These are phyloP conservation scores for Salpingus planirostris DNA, from an alignment of 2,888 invertebrate genomes.

Conservation along the genomic window DNA sequence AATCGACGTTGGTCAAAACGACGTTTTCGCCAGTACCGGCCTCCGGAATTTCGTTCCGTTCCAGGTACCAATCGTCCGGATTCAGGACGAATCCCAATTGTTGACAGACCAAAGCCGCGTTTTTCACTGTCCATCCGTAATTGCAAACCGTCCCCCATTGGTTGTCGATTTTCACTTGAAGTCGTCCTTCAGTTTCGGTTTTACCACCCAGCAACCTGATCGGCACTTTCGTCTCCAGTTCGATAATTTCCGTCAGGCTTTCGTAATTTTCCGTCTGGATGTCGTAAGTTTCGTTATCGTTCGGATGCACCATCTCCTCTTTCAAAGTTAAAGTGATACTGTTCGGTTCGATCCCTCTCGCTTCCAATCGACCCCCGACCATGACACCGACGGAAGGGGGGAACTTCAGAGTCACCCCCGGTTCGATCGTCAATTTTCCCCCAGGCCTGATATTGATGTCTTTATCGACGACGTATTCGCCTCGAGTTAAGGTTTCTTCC, in stretches of 20 bases:
- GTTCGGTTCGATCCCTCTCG: slow-evolving; percentile 68
- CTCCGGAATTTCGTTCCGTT: slow-evolving; percentile 70
- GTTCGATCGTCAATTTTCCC: slow-evolving; percentile 79
- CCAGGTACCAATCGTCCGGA: slow-evolving; percentile 83
- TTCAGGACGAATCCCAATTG: slow-evolving; percentile 89
- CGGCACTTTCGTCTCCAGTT: slow-evolving; percentile 55
- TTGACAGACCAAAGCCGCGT: slow-evolving; percentile 90
- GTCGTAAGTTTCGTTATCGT: slow-evolving; percentile 55
- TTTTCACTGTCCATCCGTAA: slow-evolving; percentile 87
- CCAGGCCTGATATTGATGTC: slow-evolving; percentile 93
- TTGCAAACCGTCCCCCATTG: slow-evolving; percentile 98
- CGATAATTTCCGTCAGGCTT: slow-evolving; percentile 51
- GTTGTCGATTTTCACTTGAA: slow-evolving; percentile 74
- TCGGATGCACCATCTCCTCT: slow-evolving; percentile 59
- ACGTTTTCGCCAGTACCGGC: slow-evolving; percentile 71
- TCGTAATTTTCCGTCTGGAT: slow-evolving; percentile 43
- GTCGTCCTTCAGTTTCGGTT: slow-evolving; percentile 74
- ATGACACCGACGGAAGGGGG: slow-evolving; percentile 92
- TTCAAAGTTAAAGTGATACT: slow-evolving; percentile 73
- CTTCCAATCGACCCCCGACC: slow-evolving; percentile 86
- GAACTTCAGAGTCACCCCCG: slow-evolving; percentile 83
- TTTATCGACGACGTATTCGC: slow-evolving; percentile 83
- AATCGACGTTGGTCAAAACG: slow-evolving; percentile 78
- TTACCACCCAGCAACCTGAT: slow-evolving; percentile 76
- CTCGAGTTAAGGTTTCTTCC: slow-evolving; percentile 68